Percentiles rank a stretch among this genome's conserved stretches.
phyloP scores from a whole-genome alignment of 2,797 vertebrate genomes.

The Selene dorsalis region DNA sequence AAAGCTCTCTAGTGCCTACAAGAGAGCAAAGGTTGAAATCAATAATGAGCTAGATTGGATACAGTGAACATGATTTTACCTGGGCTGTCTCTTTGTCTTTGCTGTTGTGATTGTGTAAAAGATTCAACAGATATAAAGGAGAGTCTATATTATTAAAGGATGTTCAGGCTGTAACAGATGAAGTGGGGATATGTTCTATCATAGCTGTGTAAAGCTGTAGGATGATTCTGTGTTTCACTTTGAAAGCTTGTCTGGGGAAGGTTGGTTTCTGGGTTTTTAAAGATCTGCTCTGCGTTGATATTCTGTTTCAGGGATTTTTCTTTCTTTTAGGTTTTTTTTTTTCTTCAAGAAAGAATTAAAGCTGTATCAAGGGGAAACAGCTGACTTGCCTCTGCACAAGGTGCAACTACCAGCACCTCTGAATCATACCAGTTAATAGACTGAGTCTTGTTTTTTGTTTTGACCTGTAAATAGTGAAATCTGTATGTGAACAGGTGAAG shows the following conservation, averaged over 20 bases:
- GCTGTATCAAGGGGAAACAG: not conserved
- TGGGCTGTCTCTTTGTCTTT: not conserved
- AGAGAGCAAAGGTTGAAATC: not conserved
- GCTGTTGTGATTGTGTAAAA: not conserved
- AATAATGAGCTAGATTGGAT: not conserved
- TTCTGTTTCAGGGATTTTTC: not conserved
- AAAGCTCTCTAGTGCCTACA: not conserved
- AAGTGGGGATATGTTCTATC: not conserved
- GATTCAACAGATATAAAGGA: not conserved
- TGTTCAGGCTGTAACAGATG: not conserved
- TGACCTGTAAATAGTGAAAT: not conserved
- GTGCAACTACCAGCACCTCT: no score
- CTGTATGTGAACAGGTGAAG: not conserved
- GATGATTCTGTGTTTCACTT: not conserved
- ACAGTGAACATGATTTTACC: not conserved
- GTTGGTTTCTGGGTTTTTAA: not conserved
- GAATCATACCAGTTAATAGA: no score
- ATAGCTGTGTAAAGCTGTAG: not conserved
- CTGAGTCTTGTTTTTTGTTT: no score
- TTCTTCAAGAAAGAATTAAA: no score
- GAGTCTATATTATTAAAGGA: not conserved
- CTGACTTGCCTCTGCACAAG: not conserved
- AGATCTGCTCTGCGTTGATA: not conserved
- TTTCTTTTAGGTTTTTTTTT: no score
- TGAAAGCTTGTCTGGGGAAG: not conserved